Evolutionary conservation across 2,797 vertebrate species (phyloP), one percentile per base, ranked within the genome.

Genomic region (Danio albolineatus): DNA sequence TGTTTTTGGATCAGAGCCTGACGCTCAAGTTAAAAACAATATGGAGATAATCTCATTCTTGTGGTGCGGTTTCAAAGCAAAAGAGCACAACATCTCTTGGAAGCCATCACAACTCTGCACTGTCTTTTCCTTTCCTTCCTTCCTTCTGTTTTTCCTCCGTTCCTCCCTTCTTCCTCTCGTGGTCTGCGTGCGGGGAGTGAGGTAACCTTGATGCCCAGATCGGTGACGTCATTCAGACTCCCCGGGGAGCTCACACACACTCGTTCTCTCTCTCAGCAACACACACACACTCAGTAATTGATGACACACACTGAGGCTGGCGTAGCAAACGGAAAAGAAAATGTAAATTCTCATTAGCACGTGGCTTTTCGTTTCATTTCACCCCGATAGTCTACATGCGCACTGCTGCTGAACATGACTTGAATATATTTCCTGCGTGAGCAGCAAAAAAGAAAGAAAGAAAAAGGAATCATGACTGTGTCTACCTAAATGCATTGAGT

Each of bases 211-310:
- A 83, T 86, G 77, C 82, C 73, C 75, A 82, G 70, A 79, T 74
- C 41, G 46, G 57, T 89, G 85, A 88, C 85, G 84, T 88, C 84
- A 88, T 85, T 83, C 77, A 14, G 57, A 14, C 38, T 84, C 86
- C 66, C 78, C 65, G 56, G 71, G 59, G 84, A 82, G 53, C 41
- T 73, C 61, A 41, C 76, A 59, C 19, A 65, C 46, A 46, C 46
- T 76, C 48, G 54, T 19, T 70, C 53, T 64, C 53, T 76, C 39
- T 69, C 72, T 77, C 73, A 16, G 48, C 51, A 17, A 43, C 28
- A 41, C 73, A 65, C 59, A 36, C 59, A 36, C 51, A 57, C 72
- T 19, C 69, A 51, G 12, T 17, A 61, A 85, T 82, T 82, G 74
- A 83, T 86, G 84, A 85, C 79, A 81, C 65, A n/a, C 67, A 74